Evolutionary conservation across 2,888 invertebrate species (phyloP).

Genomic region (Drosophila mercatorum): DNA sequence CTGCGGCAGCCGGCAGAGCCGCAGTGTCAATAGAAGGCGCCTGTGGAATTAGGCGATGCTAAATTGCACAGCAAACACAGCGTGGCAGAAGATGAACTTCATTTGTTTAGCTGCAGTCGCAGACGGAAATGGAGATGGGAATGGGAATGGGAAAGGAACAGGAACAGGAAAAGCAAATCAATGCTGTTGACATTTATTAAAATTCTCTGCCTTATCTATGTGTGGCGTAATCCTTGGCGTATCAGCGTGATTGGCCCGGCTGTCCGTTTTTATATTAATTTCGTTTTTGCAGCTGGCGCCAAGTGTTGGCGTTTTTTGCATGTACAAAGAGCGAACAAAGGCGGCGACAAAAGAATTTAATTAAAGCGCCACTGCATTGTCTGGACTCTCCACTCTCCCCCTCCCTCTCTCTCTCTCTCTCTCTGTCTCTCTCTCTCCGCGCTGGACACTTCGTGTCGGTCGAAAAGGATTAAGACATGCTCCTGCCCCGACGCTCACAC

Average conservation of each 20-base stretch:
- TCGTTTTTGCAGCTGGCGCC: constrained; percentile 50
- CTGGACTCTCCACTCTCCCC: constrained; percentile 13
- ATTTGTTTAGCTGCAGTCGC: constrained; percentile 33
- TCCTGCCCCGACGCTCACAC: constrained; percentile 12
- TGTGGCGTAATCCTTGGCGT: constrained; percentile 14
- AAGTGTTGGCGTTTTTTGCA: constrained; percentile 63
- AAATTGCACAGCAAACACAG: constrained; percentile 65
- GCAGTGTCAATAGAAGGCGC: constrained; percentile 42
- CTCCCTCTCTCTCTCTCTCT: too few relatives aligned
- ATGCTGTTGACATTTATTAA: constrained; percentile 14
- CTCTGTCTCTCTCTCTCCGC: background rate
- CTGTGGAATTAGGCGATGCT: constrained; percentile 58
- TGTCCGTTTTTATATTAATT: constrained; percentile 67
- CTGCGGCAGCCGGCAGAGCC: constrained; percentile 49
- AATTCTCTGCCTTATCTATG: constrained; percentile 15
- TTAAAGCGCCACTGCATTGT: constrained; percentile 67
- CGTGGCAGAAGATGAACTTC: constrained; percentile 11
- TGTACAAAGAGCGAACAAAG: constrained; percentile 50
- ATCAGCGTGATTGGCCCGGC: constrained; percentile 48
- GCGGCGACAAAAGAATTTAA: constrained; percentile 75
- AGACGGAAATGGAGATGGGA: background rate
- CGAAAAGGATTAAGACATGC: constrained; percentile 68
- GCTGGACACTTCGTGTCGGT: constrained; percentile 39
- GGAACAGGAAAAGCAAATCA: background rate
- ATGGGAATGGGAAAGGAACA: too few relatives aligned